A percentile compares a stretch with the other conserved stretches of the same genome.
These are phyloP conservation scores for Bubo bubo DNA, from an alignment of 2,113 vertebrate genomes.

Conservation along the genomic window DNA sequence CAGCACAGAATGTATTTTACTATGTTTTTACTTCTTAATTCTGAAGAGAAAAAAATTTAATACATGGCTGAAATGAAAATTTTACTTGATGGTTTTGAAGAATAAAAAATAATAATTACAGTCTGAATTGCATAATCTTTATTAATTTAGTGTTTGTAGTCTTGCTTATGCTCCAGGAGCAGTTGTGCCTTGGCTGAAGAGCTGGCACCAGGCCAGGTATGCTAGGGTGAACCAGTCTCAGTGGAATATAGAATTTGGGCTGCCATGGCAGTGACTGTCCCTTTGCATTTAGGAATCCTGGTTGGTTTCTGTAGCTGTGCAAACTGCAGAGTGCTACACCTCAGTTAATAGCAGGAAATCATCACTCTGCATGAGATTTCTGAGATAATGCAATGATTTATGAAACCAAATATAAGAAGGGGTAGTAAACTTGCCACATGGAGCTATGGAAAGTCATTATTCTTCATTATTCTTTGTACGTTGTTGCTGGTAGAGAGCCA, in stretches of 20 bases:
- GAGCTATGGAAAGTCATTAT: not conserved
- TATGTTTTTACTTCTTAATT: not conserved
- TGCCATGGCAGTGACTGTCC: not conserved
- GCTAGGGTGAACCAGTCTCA: not conserved
- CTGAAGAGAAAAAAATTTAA: not conserved
- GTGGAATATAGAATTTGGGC: not conserved
- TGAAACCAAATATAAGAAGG: not conserved
- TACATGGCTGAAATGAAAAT: not conserved
- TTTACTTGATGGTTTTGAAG: not conserved
- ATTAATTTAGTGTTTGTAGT: not conserved
- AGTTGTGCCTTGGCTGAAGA: not conserved
- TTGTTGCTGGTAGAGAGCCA: not conserved
- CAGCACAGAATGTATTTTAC: not conserved
- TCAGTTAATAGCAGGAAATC: not conserved
- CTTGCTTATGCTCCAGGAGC: rapidly evolving
- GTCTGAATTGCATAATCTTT: not conserved
- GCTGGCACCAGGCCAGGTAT: not conserved
- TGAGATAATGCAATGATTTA: not conserved
- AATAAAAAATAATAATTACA: not conserved
- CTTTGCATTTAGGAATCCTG: not conserved
- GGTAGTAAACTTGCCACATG: not conserved
- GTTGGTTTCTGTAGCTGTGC: not conserved
- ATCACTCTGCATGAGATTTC: not conserved
- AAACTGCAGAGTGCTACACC: not conserved
- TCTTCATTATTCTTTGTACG: not conserved